Conservation (phyloP, 1,140 invertebrate genomes). For the Drosophila lacertosa region DNA sequence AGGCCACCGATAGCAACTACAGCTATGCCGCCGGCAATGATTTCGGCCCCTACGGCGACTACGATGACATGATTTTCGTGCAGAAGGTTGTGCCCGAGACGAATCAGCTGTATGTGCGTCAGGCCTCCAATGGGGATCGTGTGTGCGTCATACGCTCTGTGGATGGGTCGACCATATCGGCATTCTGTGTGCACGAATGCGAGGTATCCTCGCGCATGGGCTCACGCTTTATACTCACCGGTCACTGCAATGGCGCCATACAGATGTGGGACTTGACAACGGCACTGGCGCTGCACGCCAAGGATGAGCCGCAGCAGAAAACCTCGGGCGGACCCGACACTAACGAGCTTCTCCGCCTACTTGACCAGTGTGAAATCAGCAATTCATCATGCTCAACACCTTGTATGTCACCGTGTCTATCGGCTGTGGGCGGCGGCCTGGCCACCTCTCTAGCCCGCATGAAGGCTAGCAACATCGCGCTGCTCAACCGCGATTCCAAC, state of each 20-base stretch:
- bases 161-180: constrained; percentile 96
- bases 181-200: constrained; percentile 98
- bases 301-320: constrained; percentile 87
- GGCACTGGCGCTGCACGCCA: constrained; percentile 92
- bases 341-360: constrained; percentile 93
- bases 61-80: constrained; percentile 98
- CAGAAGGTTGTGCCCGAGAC: constrained; percentile 99
- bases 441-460: constrained; percentile 86
- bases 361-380: constrained; percentile 97
- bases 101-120: constrained; percentile 95
- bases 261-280: constrained; percentile 99
- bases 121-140: constrained; percentile 96
- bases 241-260: constrained; percentile 96
- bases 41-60: constrained; percentile 98
- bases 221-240: constrained; percentile 96
- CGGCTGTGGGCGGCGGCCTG: constrained; percentile 82
- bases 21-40: constrained; percentile 92
- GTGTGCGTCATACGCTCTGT: constrained; percentile 98
- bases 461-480: constrained; percentile 90
- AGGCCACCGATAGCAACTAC: constrained; percentile 90
- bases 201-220: constrained; percentile 97
- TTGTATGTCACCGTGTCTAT: constrained; percentile 92
- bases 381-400: constrained; percentile 93
- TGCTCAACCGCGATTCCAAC: constrained; percentile 87
- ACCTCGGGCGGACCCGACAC: constrained; percentile 93